Evolutionary conservation across 2,797 vertebrate genomes (phyloP), one percentile per base, ranked within the genome.

Genomic region (Ctenochaetus hawaiiensis): DNA sequence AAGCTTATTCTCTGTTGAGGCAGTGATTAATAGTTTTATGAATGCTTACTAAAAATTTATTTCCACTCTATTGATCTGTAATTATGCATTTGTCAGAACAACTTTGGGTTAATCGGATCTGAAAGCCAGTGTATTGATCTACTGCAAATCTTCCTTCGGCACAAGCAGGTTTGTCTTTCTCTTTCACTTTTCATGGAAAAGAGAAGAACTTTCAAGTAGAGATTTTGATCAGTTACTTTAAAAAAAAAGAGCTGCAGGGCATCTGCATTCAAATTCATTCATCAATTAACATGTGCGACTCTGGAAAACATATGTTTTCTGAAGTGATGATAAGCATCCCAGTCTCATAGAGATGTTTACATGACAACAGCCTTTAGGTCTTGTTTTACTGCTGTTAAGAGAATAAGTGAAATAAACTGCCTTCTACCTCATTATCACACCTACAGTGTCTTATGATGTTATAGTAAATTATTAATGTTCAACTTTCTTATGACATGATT

Each of bases 211-310:
- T 5, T 34, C 22, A 34, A 20, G 51, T 53, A 14, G 5, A 53
- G 2, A 1, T 23, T 57, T 56, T 56, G 26, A 56, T 65, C 43
- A 48, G 14, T 13, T 48, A 17, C 0, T 39, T 22, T 47, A 6
- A n/a, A 1, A 5, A 56, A 66, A 26, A 53, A 23, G 6, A 37
- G 56, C 49, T 68, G 30, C 26, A 26, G 34, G 16, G 30, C 47
- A 34, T 22, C 18, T 1, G 20, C n/a, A 52, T 39, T 20, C 68
- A 58, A 68, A 64, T 43, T 8, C 16, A 59, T 68, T 54, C 4
- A 64, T 53, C 54, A 54, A 12, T 81, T 58, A 12, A 72, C n/a
- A 34, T 53, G 41, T 39, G 45, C 49, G 69, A 51, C 39, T 7
- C 11, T 1, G 0, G 4, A 23, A 71, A 71, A 23, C 14, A 10